Percentiles rank a stretch among this genome's conserved stretches.
Evolutionary conservation across 1,140 invertebrate genomes (phyloP).

Genomic region (Rhopalosiphum padi): DNA sequence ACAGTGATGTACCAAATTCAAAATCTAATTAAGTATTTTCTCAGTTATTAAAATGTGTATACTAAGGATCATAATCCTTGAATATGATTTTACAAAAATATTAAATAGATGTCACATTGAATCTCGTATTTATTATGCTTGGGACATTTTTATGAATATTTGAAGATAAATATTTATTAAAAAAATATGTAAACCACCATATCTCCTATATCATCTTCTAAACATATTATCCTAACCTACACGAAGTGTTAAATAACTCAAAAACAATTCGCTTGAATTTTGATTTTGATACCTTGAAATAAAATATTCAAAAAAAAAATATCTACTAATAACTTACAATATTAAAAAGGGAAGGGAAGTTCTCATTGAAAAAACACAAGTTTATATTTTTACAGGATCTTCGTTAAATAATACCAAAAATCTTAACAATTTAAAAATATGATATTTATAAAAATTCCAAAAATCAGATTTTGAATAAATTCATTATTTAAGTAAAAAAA

Average conservation of each 20-base stretch:
- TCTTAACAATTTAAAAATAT: neutral
- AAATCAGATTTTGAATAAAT: neutral
- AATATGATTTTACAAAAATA: neutral
- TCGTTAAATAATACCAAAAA: too few relatives aligned
- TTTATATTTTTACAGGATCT: neutral
- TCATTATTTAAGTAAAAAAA: neutral
- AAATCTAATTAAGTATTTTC: neutral
- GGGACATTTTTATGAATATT: neutral
- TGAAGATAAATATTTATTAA: neutral
- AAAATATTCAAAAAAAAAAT: neutral
- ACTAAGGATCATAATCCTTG: neutral
- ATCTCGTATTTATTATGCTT: neutral
- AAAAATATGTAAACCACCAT: neutral
- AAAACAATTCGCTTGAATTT: neutral
- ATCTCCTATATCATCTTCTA: neutral
- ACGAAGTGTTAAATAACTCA: neutral
- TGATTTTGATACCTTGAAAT: neutral
- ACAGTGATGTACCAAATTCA: neutral
- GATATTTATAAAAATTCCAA: neutral
- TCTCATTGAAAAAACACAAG: neutral
- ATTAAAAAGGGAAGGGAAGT: too few relatives aligned
- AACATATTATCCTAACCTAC: neutral
- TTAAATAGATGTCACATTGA: neutral
- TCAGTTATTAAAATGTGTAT: neutral
- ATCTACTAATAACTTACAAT: neutral